A percentile compares a stretch with the other conserved stretches of the same genome.
Evolutionary conservation across 2,797 vertebrate species (phyloP).

Genomic region (Denticeps clupeoides): DNA sequence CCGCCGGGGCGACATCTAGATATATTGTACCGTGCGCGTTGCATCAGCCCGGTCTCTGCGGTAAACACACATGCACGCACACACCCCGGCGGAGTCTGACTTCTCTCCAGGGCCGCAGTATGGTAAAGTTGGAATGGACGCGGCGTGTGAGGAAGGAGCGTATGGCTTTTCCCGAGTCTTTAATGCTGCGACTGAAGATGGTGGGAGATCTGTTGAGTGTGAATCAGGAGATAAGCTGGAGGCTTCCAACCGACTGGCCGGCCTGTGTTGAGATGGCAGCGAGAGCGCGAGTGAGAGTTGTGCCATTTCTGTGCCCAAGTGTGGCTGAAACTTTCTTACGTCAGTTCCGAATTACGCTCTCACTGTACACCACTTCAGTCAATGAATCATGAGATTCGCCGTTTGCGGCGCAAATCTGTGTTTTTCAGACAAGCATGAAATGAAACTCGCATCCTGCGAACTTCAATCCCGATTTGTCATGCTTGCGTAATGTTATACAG

Average conservation of each 20-base stretch:
- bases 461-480: no score
- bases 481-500: no score
- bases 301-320: background rate
- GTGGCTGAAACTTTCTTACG: no score
- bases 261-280: conserved; percentile 12
- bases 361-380: background rate
- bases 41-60: no score
- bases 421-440: background rate
- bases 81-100: no score
- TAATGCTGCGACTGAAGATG: conserved; percentile 24
- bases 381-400: background rate
- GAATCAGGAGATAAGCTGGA: conserved; percentile 12
- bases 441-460: no score
- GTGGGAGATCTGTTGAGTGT: conserved; percentile 35
- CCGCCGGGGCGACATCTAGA: conserved; percentile 34
- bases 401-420: background rate
- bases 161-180: conserved; percentile 28
- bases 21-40: conserved; percentile 31
- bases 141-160: conserved; percentile 24
- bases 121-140: conserved; percentile 21
- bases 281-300: background rate
- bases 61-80: conserved; percentile 26
- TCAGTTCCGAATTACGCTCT: background rate
- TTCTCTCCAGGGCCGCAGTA: no score
- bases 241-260: conserved; percentile 10